A percentile compares a stretch with the other conserved stretches of the same genome.
These are phyloP conservation scores for Netelia fuscicornis DNA, from an alignment of 2,888 invertebrate species.

Conservation along the genomic window DNA sequence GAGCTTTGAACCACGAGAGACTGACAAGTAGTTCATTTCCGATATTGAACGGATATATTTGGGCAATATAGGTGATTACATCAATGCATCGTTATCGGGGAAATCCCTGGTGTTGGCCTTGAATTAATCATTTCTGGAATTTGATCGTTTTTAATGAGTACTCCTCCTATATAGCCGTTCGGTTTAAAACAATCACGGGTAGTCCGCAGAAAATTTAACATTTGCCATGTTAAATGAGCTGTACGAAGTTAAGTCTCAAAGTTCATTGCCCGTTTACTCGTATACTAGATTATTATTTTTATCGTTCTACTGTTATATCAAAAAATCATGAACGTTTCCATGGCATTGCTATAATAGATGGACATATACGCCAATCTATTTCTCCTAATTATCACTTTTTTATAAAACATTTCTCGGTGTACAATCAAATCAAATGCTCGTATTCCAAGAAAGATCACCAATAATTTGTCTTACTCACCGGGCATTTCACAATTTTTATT, in stretches of 20 bases:
- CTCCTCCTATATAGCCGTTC: neutral
- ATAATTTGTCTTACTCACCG: too few species aligned
- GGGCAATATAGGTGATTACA: conserved; percentile 3
- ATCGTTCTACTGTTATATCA: too few species aligned
- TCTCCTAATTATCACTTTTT: neutral
- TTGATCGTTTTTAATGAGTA: neutral
- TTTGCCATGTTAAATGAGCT: too few species aligned
- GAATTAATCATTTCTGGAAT: conserved; percentile 12
- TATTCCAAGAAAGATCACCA: too few species aligned
- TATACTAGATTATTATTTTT: too few species aligned
- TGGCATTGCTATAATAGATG: too few species aligned
- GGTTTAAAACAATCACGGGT: too few species aligned
- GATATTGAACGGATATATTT: conserved; percentile 13
- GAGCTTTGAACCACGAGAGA: conserved; percentile 17
- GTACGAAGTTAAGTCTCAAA: too few species aligned
- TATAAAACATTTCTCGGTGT: neutral
- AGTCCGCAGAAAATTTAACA: too few species aligned
- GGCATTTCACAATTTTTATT: neutral
- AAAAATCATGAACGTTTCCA: too few species aligned
- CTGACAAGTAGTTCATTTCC: conserved; percentile 21
- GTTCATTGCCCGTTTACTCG: too few species aligned
- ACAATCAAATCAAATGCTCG: too few species aligned
- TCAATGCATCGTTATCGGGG: conserved; percentile 14
- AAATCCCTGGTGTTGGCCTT: conserved; percentile 7
- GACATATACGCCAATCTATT: neutral